These are phyloP conservation scores for Morone saxatilis DNA, from an alignment of 2,113 vertebrate species.

Conservation along the genomic window DNA sequence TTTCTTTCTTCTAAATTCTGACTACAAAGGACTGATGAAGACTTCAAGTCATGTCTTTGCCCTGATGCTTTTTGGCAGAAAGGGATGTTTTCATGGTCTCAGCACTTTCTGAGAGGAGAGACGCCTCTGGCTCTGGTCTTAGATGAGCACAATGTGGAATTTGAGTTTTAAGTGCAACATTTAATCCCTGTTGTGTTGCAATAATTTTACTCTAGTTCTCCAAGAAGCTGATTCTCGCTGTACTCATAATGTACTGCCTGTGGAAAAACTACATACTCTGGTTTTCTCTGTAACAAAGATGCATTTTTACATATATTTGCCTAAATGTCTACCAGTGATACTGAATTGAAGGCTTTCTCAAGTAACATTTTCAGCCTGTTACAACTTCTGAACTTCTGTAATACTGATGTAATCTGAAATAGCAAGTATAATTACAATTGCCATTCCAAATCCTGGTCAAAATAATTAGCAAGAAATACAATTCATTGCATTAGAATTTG, in stretches of 20 bases:
- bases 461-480: neutral
- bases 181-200: constrained; percentile 53
- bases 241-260: constrained; percentile 19
- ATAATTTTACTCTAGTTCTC: constrained; percentile 48
- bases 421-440: neutral
- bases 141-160: constrained; percentile 39
- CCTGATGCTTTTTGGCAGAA: constrained; percentile 43
- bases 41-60: constrained; percentile 24
- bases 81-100: constrained; percentile 46
- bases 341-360: constrained; percentile 14
- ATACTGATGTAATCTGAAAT: neutral
- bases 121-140: constrained; percentile 34
- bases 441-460: neutral
- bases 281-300: constrained; percentile 44
- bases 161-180: constrained; percentile 46
- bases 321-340: constrained; percentile 19
- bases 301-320: constrained; percentile 53
- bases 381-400: neutral
- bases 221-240: constrained; percentile 23
- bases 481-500: neutral
- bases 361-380: constrained; percentile 25
- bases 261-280: constrained; percentile 10
- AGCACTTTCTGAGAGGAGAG: constrained; percentile 46
- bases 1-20: neutral
- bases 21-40: constrained; percentile 13